These are phyloP conservation scores for Montifringilla adamsi DNA, from an alignment of 2,113 vertebrate genomes.

Conservation along the genomic window DNA sequence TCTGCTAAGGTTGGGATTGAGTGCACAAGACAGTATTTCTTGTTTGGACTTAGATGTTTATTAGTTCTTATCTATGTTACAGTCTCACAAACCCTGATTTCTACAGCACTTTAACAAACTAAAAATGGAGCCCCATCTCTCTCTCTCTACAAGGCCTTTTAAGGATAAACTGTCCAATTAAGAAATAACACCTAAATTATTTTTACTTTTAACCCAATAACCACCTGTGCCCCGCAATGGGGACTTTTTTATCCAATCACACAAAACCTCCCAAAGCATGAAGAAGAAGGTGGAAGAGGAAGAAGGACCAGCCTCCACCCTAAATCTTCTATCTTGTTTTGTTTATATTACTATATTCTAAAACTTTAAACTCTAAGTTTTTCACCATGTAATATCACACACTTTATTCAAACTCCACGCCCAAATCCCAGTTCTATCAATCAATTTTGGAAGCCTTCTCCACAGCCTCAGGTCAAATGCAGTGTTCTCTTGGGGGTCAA, in stretches of 20 bases:
- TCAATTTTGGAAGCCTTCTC: background rate
- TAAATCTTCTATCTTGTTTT: background rate
- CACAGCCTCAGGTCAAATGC: background rate
- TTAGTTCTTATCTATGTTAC: background rate
- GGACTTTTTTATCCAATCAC: background rate
- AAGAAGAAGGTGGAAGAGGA: background rate
- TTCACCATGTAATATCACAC: background rate
- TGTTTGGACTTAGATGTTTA: background rate
- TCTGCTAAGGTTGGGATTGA: background rate
- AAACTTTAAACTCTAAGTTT: background rate
- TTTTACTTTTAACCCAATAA: background rate
- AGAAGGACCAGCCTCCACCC: background rate
- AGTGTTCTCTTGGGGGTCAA: background rate
- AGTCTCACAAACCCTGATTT: background rate
- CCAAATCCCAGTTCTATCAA: background rate
- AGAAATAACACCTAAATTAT: background rate
- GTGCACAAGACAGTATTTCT: background rate
- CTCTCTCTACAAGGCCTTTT: background rate
- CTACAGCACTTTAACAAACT: background rate
- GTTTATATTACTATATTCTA: background rate
- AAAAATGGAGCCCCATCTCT: background rate
- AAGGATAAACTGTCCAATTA: background rate
- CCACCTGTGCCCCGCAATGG: rapidly evolving
- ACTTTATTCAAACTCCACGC: background rate
- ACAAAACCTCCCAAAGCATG: background rate